Conservation (phyloP, 1,140 invertebrate species). For the Zaprionus vittiger region DNA sequence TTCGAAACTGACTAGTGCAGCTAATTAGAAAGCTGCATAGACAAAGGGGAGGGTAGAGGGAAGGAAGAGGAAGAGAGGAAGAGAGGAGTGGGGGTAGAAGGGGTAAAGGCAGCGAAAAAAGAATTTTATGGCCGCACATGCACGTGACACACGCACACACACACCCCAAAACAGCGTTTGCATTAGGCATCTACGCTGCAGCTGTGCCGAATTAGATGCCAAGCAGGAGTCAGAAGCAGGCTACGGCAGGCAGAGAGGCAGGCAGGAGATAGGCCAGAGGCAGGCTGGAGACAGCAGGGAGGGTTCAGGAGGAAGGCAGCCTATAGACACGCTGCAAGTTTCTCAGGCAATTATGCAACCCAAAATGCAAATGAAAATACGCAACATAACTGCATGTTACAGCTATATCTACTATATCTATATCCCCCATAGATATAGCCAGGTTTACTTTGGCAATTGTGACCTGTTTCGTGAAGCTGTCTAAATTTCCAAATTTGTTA, state of each 20-base stretch:
- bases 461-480: conserved; percentile 22
- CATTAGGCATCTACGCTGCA: conserved; percentile 10
- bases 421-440: background rate
- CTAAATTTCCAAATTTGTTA: conserved; percentile 35
- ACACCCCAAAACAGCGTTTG: conserved; percentile 8
- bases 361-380: conserved; percentile 1
- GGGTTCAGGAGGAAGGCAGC: too few relatives aligned
- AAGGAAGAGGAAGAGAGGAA: background rate
- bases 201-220: conserved; percentile 15
- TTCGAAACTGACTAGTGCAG: conserved; percentile 39
- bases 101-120: conserved; percentile 11
- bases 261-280: too few relatives aligned
- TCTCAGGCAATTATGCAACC: background rate
- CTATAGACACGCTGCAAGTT: background rate
- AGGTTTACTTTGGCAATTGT: background rate
- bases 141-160: conserved; percentile 34
- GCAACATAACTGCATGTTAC: background rate
- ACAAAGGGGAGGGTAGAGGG: background rate
- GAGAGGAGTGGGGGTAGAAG: too few relatives aligned
- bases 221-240: background rate
- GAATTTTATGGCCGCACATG: conserved; percentile 43
- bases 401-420: background rate
- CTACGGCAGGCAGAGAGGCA: background rate
- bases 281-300: too few relatives aligned
- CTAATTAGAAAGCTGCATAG: conserved; percentile 27